Conservation (phyloP, 2,797 vertebrate genomes). For the Galagoides demidoff region DNA sequence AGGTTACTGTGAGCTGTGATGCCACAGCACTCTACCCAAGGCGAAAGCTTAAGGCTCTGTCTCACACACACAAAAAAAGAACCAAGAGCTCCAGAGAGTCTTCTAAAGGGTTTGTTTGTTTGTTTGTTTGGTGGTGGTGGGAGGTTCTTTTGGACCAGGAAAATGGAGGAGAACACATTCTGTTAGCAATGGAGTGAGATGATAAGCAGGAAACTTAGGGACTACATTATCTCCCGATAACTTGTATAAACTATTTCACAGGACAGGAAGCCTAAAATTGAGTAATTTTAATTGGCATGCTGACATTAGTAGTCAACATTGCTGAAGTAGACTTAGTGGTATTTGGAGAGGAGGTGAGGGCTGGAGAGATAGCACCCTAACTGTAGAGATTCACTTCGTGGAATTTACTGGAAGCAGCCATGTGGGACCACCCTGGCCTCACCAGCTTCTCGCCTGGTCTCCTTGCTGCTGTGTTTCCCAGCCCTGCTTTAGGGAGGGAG, state of each 20-base stretch:
- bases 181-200: slow-evolving; percentile 11
- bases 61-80: not conserved
- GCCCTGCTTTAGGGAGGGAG: not conserved
- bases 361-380: too few relatives aligned
- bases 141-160: not conserved
- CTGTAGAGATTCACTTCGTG: not conserved
- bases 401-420: not conserved
- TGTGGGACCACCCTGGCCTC: not conserved
- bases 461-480: not conserved
- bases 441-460: not conserved
- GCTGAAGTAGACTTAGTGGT: not conserved
- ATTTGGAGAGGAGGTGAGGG: not conserved
- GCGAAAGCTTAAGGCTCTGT: too few relatives aligned
- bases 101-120: not conserved
- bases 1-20: too few relatives aligned
- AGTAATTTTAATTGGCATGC: not conserved
- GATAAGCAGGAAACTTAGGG: slow-evolving; percentile 17
- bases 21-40: too few relatives aligned
- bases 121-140: not conserved
- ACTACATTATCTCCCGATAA: not conserved
- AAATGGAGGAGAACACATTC: slow-evolving; percentile 14
- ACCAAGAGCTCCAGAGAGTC: not conserved
- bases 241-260: slow-evolving; percentile 31
- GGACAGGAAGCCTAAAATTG: slow-evolving; percentile 53
- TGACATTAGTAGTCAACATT: not conserved